Evolutionary conservation across 2,797 vertebrate species (phyloP), one percentile per base, ranked within the genome.

Genomic region (Coilia nasus): DNA sequence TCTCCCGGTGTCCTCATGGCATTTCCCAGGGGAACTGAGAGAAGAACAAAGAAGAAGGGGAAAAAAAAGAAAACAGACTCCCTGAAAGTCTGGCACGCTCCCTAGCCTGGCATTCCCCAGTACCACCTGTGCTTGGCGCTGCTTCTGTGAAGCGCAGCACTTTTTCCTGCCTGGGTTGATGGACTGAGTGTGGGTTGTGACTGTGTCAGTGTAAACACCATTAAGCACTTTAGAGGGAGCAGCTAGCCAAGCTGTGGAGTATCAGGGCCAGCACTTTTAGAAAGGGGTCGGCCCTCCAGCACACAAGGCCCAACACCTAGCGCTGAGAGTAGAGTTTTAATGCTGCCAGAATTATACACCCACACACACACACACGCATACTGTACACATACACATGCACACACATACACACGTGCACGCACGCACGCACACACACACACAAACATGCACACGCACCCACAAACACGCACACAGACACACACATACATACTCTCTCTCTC

Each of bases 321-420:
- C 15, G 67, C 31, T 75, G 14, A 75, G 14, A 75, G 31, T 23
- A 35, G 10, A 31, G 28, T 15, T 35, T 41, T 75, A 75, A 75
- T 75, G 67, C 67, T 75, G 67, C 62, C 21, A 25, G 57, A n/a
- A 64, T 56, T 91, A 87, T 89, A 90, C 90, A 92, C 90, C 91
- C 59, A 21, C 35, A 44, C 31, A 35, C 54, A 5, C 23, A 25
- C 5, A 14, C 71, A 81, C 54, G 59, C 57, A 31, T 50, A 28
- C 57, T 46, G 28, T 25, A 82, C n/a, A 31, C 19, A 64, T 21
- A 54, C 23, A 67, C 78, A 82, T 41, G 41, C 31, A 41, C 59
- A 60, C 81, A 82, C 64, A 54, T 75, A 54, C 50, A 54, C 50
- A 54, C 50, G 9, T 7, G 9, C 59, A 44, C 56, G 11, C 35